Base-by-base conservation (phyloP, 2,888 invertebrate species). In the Bhutanitis thaidina region DNA sequence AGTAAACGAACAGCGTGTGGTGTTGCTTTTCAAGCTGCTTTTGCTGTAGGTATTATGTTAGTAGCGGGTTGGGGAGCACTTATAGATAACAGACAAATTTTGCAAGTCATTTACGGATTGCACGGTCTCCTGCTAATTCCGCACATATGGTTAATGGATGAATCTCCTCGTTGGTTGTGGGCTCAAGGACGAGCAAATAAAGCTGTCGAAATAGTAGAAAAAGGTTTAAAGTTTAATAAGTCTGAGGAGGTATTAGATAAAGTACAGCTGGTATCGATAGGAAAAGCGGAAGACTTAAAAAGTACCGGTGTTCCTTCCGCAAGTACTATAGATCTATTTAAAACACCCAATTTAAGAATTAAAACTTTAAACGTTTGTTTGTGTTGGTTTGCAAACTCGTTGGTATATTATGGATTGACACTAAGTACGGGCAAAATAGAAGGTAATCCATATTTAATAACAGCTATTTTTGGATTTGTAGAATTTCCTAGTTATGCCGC, bases 101-200 rank as follows among this genome's bases (percentile, higher is more conserved):
- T 96, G n/a, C 96, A 96, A 83, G 87, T 95, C 0, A 81, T 94
- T 2, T 96, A 96, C 65, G 96, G 96, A 1, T 79, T 95, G 27
- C 96, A 96, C 65, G 92, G 94, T 44, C 77, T 93, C 13, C 71
- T 95, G 0, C 90, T 96, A 0, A 77, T 96, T 29, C 94, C 92
- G 1, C 96, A 96, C 69, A 95, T 95, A 91, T 96, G 96, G 96
- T 80, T 95, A 3, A 94, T 97, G 92, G 96, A 96, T 63, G 96
- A 97, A 82, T 96, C 96, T 7, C 96, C 96, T 0, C 91, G 96
- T 12, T 97, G 96, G 96, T 78, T 96, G 7, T 96, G 96, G 96
- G 93, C 94, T 30, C 95, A 96, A 71, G 96, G 96, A 0, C 90
- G 93, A 40, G 85, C 91, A 0, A 90, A 91, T 43, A 94, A 96